Evolutionary conservation across 2,888 invertebrate species (phyloP), one percentile per base, ranked within the genome.

Genomic region (Zygaena filipendulae): DNA sequence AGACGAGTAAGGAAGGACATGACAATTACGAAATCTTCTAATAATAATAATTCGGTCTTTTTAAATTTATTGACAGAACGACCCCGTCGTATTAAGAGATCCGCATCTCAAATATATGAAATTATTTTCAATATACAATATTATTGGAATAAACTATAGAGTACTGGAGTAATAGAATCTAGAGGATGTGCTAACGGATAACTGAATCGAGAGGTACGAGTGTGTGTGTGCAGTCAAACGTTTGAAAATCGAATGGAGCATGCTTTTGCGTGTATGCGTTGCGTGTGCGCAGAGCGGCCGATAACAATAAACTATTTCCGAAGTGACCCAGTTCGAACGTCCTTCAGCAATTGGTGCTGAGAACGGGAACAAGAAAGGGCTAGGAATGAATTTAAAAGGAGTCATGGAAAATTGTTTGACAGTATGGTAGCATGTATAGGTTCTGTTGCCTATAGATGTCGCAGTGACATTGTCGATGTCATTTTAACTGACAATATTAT

Each of bases 221-320:
- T 42, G 67, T 68, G 63, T 69, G 71, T 45, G 70, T 66, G 56
- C n/a, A n/a, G n/a, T n/a, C n/a, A n/a, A 57, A 46, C 64, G 58
- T 70, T 71, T 68, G 68, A 62, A 68, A 67, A 61, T 53, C 52
- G 53, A 57, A 60, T 54, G 24, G 16, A 13, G 18, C 11, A 28
- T 23, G 14, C 12, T 23, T 25, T 45, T 43, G 51, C 40, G 47
- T 53, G 61, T 56, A 60, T 53, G 62, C 54, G 61, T 63, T 59
- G 72, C 56, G 56, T 61, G 66, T 64, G 72, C 70, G 72, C 70
- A 54, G 69, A 71, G 71, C 75, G 62, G 60, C 66, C 75, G 75
- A 77, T 79, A 79, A 79, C 79, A 79, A 79, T 79, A 77, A 77
- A 77, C 75, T 79, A 79, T 79, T 79, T 79, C 74, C 77, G 79